phyloP scores from a whole-genome alignment of 2,797 vertebrate genomes.

The Amniataba percoides region DNA sequence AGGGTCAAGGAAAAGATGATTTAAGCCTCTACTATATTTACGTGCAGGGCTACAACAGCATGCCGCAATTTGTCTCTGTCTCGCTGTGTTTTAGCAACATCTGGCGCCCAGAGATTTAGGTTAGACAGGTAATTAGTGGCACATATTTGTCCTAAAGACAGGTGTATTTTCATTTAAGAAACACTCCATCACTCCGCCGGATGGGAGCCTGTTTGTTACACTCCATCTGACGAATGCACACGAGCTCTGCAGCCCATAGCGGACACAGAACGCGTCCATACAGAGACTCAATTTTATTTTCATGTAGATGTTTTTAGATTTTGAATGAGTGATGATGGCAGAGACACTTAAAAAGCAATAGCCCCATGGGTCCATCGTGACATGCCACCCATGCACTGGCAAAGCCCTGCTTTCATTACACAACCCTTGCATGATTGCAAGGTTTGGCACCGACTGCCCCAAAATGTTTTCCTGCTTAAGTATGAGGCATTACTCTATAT shows the following conservation, averaged over 20 bases:
- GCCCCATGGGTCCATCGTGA: conserved; percentile 7
- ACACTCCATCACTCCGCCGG: conserved; percentile 84
- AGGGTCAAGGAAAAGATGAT: conserved; percentile 90
- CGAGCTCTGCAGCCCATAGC: conserved; percentile 24
- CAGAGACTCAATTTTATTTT: not conserved
- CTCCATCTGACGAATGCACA: conserved; percentile 52
- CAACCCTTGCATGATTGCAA: conserved; percentile 73
- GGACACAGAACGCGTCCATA: conserved; percentile 4
- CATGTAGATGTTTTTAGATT: conserved; percentile 4
- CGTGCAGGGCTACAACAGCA: conserved; percentile 80
- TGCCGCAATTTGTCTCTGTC: conserved; percentile 86
- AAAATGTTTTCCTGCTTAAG: conserved; percentile 80
- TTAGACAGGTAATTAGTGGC: conserved; percentile 91
- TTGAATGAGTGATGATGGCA: conserved; percentile 10
- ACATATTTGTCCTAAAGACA: conserved; percentile 90
- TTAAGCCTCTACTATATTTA: conserved; percentile 87
- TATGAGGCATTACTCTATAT: conserved; percentile 77
- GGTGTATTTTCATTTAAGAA: conserved; percentile 90
- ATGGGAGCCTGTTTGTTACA: conserved; percentile 73
- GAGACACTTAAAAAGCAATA: conserved; percentile 35
- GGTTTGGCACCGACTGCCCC: conserved; percentile 63
- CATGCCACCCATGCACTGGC: conserved; percentile 43
- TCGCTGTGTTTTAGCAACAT: conserved; percentile 88
- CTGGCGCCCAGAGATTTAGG: conserved; percentile 90
- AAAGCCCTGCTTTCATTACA: conserved; percentile 75